Evolutionary conservation across 2,113 vertebrate species (phyloP), one percentile per base, ranked within the genome.

Genomic region (Rafetus swinhoei): DNA sequence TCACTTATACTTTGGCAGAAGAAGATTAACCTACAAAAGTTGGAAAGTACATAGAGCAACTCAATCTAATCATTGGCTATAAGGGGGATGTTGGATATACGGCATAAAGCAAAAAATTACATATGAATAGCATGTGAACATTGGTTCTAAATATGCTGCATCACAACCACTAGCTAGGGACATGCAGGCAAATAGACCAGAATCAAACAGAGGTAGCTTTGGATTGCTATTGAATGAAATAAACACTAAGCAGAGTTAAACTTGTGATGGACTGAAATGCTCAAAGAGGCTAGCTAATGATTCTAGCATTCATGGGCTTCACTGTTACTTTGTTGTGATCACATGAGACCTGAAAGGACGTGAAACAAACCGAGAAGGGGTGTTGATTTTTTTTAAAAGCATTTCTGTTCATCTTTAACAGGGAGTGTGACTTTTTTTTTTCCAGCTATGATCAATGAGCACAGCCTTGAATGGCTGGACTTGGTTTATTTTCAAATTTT

Each of bases 51-150:
- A 57, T 29, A 14, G 4, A 13, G 39, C 50, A 77, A 45, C 10
- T 77, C 74, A 50, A 24, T 45, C 39, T 11, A 45, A 27, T 13
- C 39, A 77, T 15, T 50, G 32, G 52, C 79, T 55, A 56, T 55
- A 35, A 54, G 29, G 14, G 25, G 53, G 14, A 18, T 85, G 55
- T 84, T 0, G 0, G n/a, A 88, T 29, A 90, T 1, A 79, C 57
- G 0, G 0, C 72, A n/a, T 0, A 5, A 62, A 87, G 72, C 55
- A 91, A 54, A 79, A 27, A 69, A 81, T 3, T 45, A 18, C 2
- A 82, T 25, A 56, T 1, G 4, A 82, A n/a, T 16, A 80, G 25
- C 25, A 86, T 25, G 21, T 52, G 65, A 72, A 72, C 74, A 16
- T 25, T 10, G 22, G 5, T 94, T 79, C 56, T 57, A 56, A 89